Evolutionary conservation across 2,888 invertebrate genomes (phyloP).

Genomic region (Nemoura dubitans): DNA sequence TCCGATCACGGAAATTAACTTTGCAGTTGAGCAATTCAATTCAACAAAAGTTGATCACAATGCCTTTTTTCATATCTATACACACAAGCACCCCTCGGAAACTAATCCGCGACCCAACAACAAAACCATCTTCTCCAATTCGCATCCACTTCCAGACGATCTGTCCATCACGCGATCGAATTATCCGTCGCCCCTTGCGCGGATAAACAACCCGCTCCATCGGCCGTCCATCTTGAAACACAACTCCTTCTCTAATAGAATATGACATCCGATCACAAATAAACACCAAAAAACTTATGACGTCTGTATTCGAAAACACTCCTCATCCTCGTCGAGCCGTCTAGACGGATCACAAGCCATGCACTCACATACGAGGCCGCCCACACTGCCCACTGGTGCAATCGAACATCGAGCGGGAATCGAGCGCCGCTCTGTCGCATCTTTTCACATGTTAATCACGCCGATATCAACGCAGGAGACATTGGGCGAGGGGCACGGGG

Average conservation of each 20-base stretch:
- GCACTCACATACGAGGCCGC: neutral
- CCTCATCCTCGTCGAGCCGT: neutral
- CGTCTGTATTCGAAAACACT: neutral
- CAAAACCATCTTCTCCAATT: neutral
- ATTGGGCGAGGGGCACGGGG: neutral
- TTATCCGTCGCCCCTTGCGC: neutral
- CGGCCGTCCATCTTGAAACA: neutral
- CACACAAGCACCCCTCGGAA: neutral
- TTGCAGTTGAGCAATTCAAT: neutral
- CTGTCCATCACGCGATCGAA: neutral
- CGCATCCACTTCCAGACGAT: neutral
- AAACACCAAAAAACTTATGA: neutral
- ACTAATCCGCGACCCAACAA: neutral
- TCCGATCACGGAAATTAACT: neutral
- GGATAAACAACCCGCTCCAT: neutral
- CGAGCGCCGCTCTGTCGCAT: neutral
- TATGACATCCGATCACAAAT: neutral
- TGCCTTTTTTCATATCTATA: neutral
- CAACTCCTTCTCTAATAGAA: neutral
- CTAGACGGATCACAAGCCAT: neutral
- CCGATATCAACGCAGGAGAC: neutral
- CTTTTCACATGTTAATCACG: neutral
- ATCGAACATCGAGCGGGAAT: neutral
- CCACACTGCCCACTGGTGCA: no score
- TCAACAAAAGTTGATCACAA: neutral